A percentile compares a stretch with the other conserved stretches of the same genome.
phyloP scores from a whole-genome alignment of 1,140 invertebrate species.

The Diabrotica undecimpunctata region DNA sequence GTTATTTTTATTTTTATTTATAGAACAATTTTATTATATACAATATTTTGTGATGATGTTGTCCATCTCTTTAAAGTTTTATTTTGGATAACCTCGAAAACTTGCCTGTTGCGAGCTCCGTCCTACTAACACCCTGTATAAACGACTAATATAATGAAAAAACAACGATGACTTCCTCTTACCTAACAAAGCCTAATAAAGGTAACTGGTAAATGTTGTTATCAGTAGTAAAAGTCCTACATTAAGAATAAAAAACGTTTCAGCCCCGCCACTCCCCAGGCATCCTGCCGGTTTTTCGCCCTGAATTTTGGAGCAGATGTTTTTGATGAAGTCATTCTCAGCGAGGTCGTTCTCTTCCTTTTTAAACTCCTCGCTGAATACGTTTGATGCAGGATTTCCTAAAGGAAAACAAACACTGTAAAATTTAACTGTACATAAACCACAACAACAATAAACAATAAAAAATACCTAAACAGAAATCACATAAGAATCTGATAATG shows the following conservation, averaged over 20 bases:
- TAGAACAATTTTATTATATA: too few species aligned
- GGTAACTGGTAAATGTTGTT: conserved; percentile 14
- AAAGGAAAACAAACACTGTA: conserved; percentile 30
- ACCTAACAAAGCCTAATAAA: conserved; percentile 16
- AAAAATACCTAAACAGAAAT: too few species aligned
- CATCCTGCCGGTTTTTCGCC: conserved; percentile 22
- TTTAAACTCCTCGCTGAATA: conserved; percentile 44
- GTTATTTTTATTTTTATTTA: too few species aligned
- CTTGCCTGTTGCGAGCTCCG: background rate
- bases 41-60: background rate
- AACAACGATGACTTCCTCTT: conserved; percentile 10
- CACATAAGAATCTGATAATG: too few species aligned
- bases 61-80: background rate
- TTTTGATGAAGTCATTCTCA: conserved; percentile 23
- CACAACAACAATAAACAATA: too few species aligned
- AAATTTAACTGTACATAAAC: too few species aligned
- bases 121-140: conserved; percentile 13
- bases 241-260: conserved; percentile 10
- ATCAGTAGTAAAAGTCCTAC: conserved; percentile 15
- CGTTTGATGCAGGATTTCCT: conserved; percentile 47
- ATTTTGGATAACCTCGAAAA: background rate
- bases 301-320: conserved; percentile 24
- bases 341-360: conserved; percentile 25
- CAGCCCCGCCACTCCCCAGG: conserved; percentile 5
- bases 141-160: conserved; percentile 8